Evolutionary conservation across 1,140 invertebrate genomes (phyloP), one percentile per base, ranked within the genome.

Genomic region (Lysiphlebus fabarum): DNA sequence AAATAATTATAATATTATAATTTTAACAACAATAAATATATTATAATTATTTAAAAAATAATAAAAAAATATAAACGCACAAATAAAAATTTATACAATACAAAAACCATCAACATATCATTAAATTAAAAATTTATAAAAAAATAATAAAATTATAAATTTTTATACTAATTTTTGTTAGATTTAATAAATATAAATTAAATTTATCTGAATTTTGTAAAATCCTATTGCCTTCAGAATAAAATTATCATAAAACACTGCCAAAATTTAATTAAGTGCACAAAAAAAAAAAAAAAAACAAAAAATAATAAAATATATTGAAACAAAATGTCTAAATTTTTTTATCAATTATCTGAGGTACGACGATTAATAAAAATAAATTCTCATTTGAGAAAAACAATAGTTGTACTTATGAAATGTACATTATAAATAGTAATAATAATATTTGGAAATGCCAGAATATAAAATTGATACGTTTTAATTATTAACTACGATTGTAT

Each of bases 381-480:
- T 75, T 79, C 68, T 74, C 73, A 72, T 75, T 74, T 77, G 72
- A 78, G 73, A 71, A 26, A n/a, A 75, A 77, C 73, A 75, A 79
- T 79, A 77, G 74, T 79, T 75, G 76, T 79, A 78, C 76, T 78
- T 79, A 77, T 70, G 70, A 73, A 68, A 74, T 71, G 71, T 79
- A 77, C 77, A 73, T 73, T 75, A 70, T 74, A 65, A 71, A 61
- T 62, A 62, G 36, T 49, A 43, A 58, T 14, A 38, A 59, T 44
- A 53, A 56, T 51, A 36, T 58, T 37, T 43, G 48, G 38, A 58
- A 56, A 33, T 45, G 44, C 51, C 54, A 44, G 48, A 41, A 43
- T 11, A 53, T 51, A 45, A 37, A 47, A 45, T 43, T 49, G 59
- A 8, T 37, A 10, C 17, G 54, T 37, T 37, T 51, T 33, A 51